Evolutionary conservation across 2,113 vertebrate species (phyloP).

Genomic region (Alces alces): DNA sequence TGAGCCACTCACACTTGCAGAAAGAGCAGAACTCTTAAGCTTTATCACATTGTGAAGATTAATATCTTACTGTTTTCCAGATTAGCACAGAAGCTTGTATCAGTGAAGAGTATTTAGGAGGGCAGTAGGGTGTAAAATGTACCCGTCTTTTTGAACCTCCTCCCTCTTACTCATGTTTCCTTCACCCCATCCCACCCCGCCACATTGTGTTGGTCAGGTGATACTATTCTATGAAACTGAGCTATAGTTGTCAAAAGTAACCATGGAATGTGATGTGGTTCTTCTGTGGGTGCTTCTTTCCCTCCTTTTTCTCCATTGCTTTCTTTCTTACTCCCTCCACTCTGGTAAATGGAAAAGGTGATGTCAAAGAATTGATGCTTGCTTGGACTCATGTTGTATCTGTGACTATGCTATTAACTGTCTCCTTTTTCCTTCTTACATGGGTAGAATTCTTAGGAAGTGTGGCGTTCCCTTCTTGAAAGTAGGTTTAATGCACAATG

Average conservation of each 20-base stretch:
- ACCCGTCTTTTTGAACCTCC: conserved; percentile 42
- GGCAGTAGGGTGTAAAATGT: conserved; percentile 47
- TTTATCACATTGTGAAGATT: conserved; percentile 52
- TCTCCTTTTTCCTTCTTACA: conserved; percentile 79
- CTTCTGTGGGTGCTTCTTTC: conserved; percentile 85
- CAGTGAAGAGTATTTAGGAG: conserved; percentile 75
- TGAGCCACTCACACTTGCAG: conserved; percentile 54
- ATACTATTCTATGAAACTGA: conserved; percentile 77
- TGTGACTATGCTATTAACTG: conserved; percentile 85
- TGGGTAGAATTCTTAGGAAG: conserved; percentile 83
- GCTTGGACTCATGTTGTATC: conserved; percentile 85
- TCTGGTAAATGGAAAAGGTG: conserved; percentile 81
- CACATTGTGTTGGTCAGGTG: conserved; percentile 78
- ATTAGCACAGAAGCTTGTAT: conserved; percentile 54
- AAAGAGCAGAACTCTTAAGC: conserved; percentile 61
- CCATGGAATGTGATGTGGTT: conserved; percentile 89
- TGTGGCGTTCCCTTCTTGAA: conserved; percentile 86
- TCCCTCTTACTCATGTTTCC: conserved; percentile 62
- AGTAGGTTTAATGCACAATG: conserved; percentile 89
- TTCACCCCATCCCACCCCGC: conserved; percentile 30
- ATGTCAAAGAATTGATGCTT: conserved; percentile 81
- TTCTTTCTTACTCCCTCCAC: conserved; percentile 76
- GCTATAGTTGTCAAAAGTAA: conserved; percentile 85
- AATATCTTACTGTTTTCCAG: conserved; percentile 33
- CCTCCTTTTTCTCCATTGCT: conserved; percentile 64